Conservation (phyloP, 1,140 invertebrate species). For the Whitmania pigra region DNA sequence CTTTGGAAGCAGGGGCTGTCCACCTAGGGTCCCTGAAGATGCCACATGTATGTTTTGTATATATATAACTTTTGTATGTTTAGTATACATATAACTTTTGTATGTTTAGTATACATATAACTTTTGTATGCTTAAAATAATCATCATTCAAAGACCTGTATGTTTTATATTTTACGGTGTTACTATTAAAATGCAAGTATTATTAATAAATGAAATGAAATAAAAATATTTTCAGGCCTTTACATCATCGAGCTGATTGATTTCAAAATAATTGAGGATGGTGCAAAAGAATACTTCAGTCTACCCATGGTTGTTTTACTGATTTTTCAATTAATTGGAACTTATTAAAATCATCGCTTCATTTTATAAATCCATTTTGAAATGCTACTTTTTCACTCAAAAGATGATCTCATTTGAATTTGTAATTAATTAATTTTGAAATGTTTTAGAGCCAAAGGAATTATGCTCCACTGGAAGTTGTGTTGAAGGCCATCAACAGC, state of each 20-base stretch:
- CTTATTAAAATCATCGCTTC: not conserved
- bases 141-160: no score
- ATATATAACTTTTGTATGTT: no score
- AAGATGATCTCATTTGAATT: not conserved
- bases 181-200: no score
- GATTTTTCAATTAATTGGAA: not conserved
- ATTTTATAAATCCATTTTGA: not conserved
- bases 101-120: no score
- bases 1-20: slow-evolving; percentile 52
- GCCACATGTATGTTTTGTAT: slow-evolving; percentile 26
- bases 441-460: slow-evolving; percentile 1
- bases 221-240: not conserved
- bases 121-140: no score
- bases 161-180: no score
- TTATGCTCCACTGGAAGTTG: not conserved
- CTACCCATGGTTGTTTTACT: not conserved
- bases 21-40: slow-evolving; percentile 52
- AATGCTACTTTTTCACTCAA: not conserved
- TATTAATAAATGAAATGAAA: no score
- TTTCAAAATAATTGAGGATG: not conserved
- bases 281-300: slow-evolving; percentile 5
- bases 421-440: not conserved
- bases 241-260: not conserved
- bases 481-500: not conserved
- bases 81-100: no score